A percentile compares a stretch with the other conserved stretches of the same genome.
Evolutionary conservation across 2,113 vertebrate genomes (phyloP).

Genomic region (Anthoscopus minutus): DNA sequence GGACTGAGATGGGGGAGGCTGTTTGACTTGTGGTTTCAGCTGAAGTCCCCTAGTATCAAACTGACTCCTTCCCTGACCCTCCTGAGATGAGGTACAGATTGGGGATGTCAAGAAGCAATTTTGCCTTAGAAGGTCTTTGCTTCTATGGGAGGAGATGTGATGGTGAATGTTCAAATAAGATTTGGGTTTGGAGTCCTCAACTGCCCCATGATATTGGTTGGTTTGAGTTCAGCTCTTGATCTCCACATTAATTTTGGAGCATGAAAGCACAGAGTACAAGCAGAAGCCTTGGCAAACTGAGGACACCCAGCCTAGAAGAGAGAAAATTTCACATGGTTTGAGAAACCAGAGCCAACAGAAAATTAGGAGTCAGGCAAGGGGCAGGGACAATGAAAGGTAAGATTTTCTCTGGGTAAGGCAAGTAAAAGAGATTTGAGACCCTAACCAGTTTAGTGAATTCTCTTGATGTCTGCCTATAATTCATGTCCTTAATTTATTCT

Average conservation of each 20-base stretch:
- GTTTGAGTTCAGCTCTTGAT: not conserved
- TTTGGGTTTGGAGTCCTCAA: not conserved
- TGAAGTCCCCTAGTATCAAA: not conserved
- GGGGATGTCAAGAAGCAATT: not conserved
- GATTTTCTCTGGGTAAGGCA: not conserved
- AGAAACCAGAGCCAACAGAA: not conserved
- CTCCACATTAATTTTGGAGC: not conserved
- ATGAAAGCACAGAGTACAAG: not conserved
- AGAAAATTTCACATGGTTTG: not conserved
- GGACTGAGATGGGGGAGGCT: not conserved
- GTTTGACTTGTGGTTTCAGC: not conserved
- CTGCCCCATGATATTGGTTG: accelerated
- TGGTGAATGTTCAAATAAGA: not conserved
- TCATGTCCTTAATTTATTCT: not conserved
- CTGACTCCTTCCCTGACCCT: not conserved
- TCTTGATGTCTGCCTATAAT: not conserved
- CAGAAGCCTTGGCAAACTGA: not conserved
- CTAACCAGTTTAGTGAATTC: not conserved
- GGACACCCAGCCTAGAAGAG: not conserved
- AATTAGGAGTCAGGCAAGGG: not conserved
- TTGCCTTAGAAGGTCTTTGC: not conserved
- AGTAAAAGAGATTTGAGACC: not conserved
- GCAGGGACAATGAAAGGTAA: not conserved
- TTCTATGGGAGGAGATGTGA: not conserved
- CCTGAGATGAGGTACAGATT: not conserved